phyloP scores from a whole-genome alignment of 2,797 vertebrate genomes.

The Macropodus opercularis region DNA sequence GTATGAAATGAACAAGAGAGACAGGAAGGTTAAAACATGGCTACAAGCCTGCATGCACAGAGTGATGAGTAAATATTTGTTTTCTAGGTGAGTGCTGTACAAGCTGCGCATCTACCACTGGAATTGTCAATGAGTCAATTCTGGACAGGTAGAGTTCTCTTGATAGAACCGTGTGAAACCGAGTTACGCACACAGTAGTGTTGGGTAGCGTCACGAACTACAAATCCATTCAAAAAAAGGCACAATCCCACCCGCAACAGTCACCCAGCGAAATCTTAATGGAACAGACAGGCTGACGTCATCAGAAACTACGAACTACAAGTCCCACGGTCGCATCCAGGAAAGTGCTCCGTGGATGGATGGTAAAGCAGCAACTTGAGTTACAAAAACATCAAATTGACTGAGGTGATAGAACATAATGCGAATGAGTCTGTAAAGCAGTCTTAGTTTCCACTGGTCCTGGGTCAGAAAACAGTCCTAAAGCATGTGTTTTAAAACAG shows the following conservation, averaged over 20 bases:
- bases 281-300: conserved; percentile 65
- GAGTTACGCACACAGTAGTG: conserved; percentile 59
- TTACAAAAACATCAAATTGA: conserved; percentile 65
- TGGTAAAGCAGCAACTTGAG: conserved; percentile 72
- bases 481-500: conserved; percentile 96
- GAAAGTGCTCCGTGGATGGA: conserved; percentile 71
- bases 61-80: conserved; percentile 63
- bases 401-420: conserved; percentile 60
- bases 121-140: conserved; percentile 56
- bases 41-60: conserved; percentile 82
- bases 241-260: conserved; percentile 77
- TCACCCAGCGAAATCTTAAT: conserved; percentile 70
- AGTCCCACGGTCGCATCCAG: conserved; percentile 71
- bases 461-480: conserved; percentile 95
- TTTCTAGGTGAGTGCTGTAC: conserved; percentile 69
- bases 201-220: conserved; percentile 66
- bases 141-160: conserved; percentile 52
- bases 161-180: conserved; percentile 59
- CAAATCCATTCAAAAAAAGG: conserved; percentile 77
- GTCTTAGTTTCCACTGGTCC: conserved; percentile 69
- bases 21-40: conserved; percentile 74
- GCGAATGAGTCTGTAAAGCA: conserved; percentile 60
- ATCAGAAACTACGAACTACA: conserved; percentile 70
- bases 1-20: conserved; percentile 75
- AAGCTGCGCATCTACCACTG: conserved; percentile 63